These are phyloP conservation scores for Macrobrachium nipponense DNA, from an alignment of 1,140 invertebrate genomes.

Conservation along the genomic window DNA sequence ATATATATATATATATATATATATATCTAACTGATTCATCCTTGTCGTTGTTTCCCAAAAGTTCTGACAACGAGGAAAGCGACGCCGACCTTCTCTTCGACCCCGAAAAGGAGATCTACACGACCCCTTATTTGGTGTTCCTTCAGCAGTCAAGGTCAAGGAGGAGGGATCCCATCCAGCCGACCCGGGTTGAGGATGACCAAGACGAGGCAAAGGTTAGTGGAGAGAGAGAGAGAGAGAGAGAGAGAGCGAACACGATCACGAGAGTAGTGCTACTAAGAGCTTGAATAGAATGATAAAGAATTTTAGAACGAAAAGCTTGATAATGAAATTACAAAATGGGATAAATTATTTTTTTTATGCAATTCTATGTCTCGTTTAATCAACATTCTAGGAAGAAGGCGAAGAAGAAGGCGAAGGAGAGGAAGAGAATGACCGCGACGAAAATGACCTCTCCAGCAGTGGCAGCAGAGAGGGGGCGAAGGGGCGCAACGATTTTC, in stretches of 20 bases:
- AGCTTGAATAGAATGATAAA: too few species aligned
- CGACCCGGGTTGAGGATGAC: neutral
- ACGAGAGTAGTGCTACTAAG: too few species aligned
- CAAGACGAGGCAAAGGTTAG: neutral
- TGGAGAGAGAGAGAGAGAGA: neutral
- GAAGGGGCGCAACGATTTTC: slow-evolving; percentile 20
- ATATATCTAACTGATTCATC: neutral
- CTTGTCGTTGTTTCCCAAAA: neutral
- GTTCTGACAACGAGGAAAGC: slow-evolving; percentile 33
- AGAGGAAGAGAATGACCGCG: neutral
- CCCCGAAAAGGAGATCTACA: slow-evolving; percentile 42
- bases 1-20: slow-evolving; percentile 17
- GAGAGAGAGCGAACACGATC: too few species aligned
- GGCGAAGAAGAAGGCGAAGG: neutral
- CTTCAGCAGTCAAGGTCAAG: slow-evolving; percentile 13
- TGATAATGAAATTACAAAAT: too few species aligned
- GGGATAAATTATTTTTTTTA: neutral
- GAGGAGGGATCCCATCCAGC: neutral
- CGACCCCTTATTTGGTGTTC: slow-evolving; percentile 37
- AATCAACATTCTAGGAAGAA: neutral
- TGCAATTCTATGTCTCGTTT: neutral
- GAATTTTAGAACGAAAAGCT: too few species aligned
- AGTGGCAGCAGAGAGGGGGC: slow-evolving; percentile 12
- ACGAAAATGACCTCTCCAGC: neutral
- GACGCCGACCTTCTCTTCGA: slow-evolving; percentile 42